These are phyloP conservation scores for Riptortus pedestris DNA, from an alignment of 1,140 invertebrate genomes.

Conservation along the genomic window DNA sequence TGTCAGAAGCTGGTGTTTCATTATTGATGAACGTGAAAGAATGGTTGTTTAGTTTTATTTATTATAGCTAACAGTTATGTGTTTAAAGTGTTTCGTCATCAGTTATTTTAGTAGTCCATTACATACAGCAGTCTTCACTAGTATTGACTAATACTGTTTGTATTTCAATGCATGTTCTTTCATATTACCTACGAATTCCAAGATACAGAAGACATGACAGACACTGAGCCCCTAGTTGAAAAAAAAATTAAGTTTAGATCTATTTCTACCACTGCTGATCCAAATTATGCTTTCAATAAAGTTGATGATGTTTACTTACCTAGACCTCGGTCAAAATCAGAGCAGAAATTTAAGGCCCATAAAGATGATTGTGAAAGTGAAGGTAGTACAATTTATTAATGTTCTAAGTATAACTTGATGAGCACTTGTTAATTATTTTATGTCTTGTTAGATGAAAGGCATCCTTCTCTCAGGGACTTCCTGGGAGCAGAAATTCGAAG, in stretches of 20 bases:
- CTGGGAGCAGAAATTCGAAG: conserved; percentile 78
- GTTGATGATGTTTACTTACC: conserved; percentile 29
- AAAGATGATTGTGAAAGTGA: conserved; percentile 22
- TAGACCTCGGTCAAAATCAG: conserved; percentile 29
- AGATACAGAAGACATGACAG: neutral
- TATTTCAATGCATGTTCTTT: too few species aligned
- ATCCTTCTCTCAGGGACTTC: conserved; percentile 56
- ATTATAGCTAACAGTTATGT: too few species aligned
- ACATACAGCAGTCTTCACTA: too few species aligned
- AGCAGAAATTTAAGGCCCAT: conserved; percentile 27
- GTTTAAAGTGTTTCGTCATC: too few species aligned
- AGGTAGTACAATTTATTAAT: conserved; percentile 6
- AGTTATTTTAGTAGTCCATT: too few species aligned
- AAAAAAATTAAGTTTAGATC: conserved; percentile 31
- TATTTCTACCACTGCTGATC: conserved; percentile 29
- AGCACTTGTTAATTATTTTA: neutral
- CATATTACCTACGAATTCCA: too few species aligned
- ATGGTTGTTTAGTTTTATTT: too few species aligned
- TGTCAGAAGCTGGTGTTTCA: too few species aligned
- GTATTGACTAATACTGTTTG: too few species aligned
- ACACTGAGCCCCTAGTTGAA: conserved; percentile 1
- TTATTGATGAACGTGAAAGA: too few species aligned
- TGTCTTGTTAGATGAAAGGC: conserved; percentile 11
- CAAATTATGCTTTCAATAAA: conserved; percentile 26
- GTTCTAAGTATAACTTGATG: neutral